Evolutionary conservation across 2,888 invertebrate genomes (phyloP).

Genomic region (Horisme vitalbata): DNA sequence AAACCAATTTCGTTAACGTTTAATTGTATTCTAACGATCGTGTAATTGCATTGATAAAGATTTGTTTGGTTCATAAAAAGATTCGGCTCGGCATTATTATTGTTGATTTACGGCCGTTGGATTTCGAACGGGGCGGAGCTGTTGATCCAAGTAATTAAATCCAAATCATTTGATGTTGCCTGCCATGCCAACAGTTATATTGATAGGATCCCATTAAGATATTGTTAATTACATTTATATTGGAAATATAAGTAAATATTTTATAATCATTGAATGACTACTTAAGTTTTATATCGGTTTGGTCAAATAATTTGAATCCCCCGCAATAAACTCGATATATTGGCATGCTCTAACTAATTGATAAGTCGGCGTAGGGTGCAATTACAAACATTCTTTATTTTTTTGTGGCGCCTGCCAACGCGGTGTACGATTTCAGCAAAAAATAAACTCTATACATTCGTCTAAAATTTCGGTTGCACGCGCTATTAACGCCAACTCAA

Average conservation of each 20-base stretch:
- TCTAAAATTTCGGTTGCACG: constrained; percentile 77
- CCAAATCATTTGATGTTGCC: constrained; percentile 64
- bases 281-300: constrained; percentile 44
- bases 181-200: constrained; percentile 61
- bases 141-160: constrained; percentile 72
- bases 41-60: constrained; percentile 78
- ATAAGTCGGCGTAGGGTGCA: constrained; percentile 48
- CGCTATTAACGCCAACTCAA: constrained; percentile 77
- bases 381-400: constrained; percentile 53
- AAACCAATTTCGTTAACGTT: constrained; percentile 54
- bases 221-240: constrained; percentile 62
- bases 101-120: constrained; percentile 68
- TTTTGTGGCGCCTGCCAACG: constrained; percentile 64
- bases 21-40: constrained; percentile 68
- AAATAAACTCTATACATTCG: constrained; percentile 68
- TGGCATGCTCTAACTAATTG: constrained; percentile 54
- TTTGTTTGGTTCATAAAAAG: constrained; percentile 70
- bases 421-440: constrained; percentile 63
- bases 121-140: constrained; percentile 63
- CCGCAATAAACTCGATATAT: constrained; percentile 46
- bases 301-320: constrained; percentile 49
- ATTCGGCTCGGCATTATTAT: constrained; percentile 61
- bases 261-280: constrained; percentile 51
- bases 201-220: constrained; percentile 60
- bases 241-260: constrained; percentile 48